Evolutionary conservation across 2,888 invertebrate species (phyloP).

Genomic region (Drosophila barbarae): DNA sequence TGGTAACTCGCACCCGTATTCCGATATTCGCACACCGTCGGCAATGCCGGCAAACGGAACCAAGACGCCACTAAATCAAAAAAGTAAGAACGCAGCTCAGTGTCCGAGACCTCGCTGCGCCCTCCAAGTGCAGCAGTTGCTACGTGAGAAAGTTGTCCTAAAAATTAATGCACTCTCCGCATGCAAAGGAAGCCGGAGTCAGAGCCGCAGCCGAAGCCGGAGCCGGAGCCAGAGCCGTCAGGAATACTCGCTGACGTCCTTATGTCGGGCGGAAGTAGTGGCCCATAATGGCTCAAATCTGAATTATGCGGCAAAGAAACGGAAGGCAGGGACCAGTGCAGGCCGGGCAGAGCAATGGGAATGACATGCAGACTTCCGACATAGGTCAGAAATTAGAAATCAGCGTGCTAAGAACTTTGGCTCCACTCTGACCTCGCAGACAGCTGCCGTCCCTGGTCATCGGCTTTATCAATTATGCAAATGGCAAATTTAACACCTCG

Average conservation of each 20-base stretch:
- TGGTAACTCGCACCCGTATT: slow-evolving; percentile 15
- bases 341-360: slow-evolving; percentile 38
- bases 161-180: slow-evolving; percentile 69
- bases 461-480: slow-evolving; percentile 76
- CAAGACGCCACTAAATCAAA: slow-evolving; percentile 66
- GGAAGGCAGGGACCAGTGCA: slow-evolving; percentile 7
- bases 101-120: slow-evolving; percentile 38
- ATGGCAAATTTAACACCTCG: slow-evolving; percentile 74
- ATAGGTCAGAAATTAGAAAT: slow-evolving; percentile 70
- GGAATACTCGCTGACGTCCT: slow-evolving; percentile 16
- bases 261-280: slow-evolving; percentile 60
- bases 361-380: slow-evolving; percentile 74
- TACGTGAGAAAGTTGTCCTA: slow-evolving; percentile 53
- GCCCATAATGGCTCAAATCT: slow-evolving; percentile 69
- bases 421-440: slow-evolving; percentile 11
- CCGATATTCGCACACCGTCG: slow-evolving; percentile 19
- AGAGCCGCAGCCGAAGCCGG: not conserved
- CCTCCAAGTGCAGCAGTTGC: slow-evolving; percentile 42
- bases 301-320: slow-evolving; percentile 66
- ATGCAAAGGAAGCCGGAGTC: slow-evolving; percentile 45
- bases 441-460: slow-evolving; percentile 28
- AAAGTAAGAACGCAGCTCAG: slow-evolving; percentile 59
- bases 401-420: slow-evolving; percentile 65
- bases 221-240: not conserved
- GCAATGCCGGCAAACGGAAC: slow-evolving; percentile 35